Evolutionary conservation across 2,888 invertebrate species (phyloP), one percentile per base, ranked within the genome.

Genomic region (Amphipyra tragopoginis): DNA sequence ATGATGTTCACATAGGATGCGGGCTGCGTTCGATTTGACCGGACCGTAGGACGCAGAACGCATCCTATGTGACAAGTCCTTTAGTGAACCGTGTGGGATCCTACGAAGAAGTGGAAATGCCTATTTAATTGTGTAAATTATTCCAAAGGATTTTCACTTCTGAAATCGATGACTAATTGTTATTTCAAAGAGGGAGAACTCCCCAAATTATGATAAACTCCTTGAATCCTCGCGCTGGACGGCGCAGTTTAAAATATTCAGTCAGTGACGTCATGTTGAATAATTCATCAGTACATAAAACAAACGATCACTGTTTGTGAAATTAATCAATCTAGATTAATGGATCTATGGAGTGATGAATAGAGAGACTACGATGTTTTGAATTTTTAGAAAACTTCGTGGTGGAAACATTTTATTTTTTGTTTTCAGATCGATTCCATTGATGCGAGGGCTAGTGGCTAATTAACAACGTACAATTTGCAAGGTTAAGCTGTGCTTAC

Each of bases 311-410:
- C 44, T 62, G 64, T 57, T 59, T 39, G 39, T 40, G 51, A 54
- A 65, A 70, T 76, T 66, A 65, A 73, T 76, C 66, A 70, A 76
- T 76, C 38, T 9, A 57, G 77, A 76, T 76, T 42, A 70, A 76
- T 76, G 70, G 15, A 21, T 7, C 8, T 34, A 7, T 29, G 33
- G 13, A 42, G 9, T 64, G 56, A 69, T 72, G 47, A 66, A 75
- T 73, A 61, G 52, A 63, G 38, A 36, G 11, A 21, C 21, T 21
- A 21, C 21, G 33, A 40, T 14, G 21, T 29, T 67, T 57, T 64
- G 57, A 58, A 65, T 52, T 50, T 65, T 47, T 1, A 50, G 43
- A 36, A 44, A 9, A 53, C 6, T 33, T 8, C 5, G 3, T 33
- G 21, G 3, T 29, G 29, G n/a, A 29, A 29, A 29, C 5, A 29